Evolutionary conservation across 2,888 invertebrate species (phyloP).

Genomic region (Synanthedon myopaeformis): DNA sequence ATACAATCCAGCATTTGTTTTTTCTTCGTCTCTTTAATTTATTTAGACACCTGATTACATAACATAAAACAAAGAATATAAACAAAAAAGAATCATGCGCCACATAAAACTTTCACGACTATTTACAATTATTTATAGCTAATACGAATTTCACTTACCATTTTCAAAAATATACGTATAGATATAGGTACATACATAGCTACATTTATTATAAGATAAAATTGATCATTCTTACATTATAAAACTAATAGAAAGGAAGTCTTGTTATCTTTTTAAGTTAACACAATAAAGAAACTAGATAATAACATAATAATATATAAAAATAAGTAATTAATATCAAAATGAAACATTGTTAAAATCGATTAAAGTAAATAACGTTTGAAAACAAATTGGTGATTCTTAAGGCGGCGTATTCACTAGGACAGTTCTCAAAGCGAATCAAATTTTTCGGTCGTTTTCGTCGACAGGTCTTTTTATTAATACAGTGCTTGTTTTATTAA

Average conservation of each 20-base stretch:
- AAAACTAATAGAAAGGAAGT: conserved; percentile 49
- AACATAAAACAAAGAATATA: conserved; percentile 54
- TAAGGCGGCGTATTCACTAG: no score
- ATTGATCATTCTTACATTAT: conserved; percentile 41
- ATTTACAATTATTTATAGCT: conserved; percentile 61
- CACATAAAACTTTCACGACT: conserved; percentile 66
- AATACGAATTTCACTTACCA: conserved; percentile 55
- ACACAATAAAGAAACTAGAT: conserved; percentile 7
- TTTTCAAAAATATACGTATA: conserved; percentile 62
- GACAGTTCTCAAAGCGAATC: no score
- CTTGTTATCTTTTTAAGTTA: conserved; percentile 25
- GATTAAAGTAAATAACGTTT: no score
- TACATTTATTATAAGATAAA: conserved; percentile 54
- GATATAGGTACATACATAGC: conserved; percentile 64
- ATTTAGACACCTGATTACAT: conserved; percentile 38
- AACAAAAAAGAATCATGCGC: conserved; percentile 59
- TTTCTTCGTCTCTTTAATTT: no score
- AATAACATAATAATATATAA: conserved; percentile 1
- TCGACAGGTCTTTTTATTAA: no score
- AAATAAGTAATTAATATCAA: conserved; percentile 1
- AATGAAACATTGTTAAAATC: no score
- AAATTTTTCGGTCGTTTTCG: no score
- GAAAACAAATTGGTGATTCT: no score
- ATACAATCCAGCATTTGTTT: no score
- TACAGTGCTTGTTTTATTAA: no score